These are phyloP conservation scores for Drosophila siamana DNA, from an alignment of 2,888 invertebrate species.

Conservation along the genomic window DNA sequence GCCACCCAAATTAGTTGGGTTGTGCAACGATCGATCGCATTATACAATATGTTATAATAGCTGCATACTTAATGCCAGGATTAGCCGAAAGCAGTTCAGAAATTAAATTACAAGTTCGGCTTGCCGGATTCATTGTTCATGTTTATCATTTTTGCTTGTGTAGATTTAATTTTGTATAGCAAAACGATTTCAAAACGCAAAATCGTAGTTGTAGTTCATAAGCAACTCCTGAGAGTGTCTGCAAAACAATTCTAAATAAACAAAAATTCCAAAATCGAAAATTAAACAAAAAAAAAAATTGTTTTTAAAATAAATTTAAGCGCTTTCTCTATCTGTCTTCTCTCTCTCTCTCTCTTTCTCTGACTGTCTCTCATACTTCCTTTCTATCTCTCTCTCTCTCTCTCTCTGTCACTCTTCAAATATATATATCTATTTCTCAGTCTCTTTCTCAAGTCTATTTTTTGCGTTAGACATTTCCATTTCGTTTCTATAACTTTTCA, in stretches of 20 bases:
- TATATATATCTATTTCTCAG: slow-evolving; percentile 18
- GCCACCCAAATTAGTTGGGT: slow-evolving; percentile 54
- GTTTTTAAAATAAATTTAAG: slow-evolving; percentile 18
- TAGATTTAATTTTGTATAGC: slow-evolving; percentile 75
- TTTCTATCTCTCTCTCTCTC: slow-evolving; percentile 10
- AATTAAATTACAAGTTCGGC: slow-evolving; percentile 25
- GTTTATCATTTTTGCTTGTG: slow-evolving; percentile 83
- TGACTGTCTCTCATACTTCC: slow-evolving; percentile 20
- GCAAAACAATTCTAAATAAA: slow-evolving; percentile 9
- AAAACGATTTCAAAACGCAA: slow-evolving; percentile 74
- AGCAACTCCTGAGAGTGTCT: slow-evolving; percentile 24
- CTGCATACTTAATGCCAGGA: slow-evolving; percentile 2
- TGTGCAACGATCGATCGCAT: slow-evolving; percentile 5
- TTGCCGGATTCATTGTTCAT: slow-evolving; percentile 47
- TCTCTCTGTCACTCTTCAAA: slow-evolving; percentile 3
- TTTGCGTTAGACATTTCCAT: slow-evolving; percentile 19
- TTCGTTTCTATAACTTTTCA: slow-evolving; percentile 23
- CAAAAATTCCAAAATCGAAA: slow-evolving; percentile 19
- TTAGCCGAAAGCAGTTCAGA: slow-evolving; percentile 18
- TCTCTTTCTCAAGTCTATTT: slow-evolving; percentile 1
- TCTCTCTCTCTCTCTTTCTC: slow-evolving; percentile 24
- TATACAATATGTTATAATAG: background rate
- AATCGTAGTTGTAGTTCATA: slow-evolving; percentile 70
- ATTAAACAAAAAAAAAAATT: slow-evolving; percentile 3
- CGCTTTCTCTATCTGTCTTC: slow-evolving; percentile 10